Evolutionary conservation across 2,113 vertebrate species (phyloP), one percentile per base, ranked within the genome.

Genomic region (Arvicanthis niloticus): DNA sequence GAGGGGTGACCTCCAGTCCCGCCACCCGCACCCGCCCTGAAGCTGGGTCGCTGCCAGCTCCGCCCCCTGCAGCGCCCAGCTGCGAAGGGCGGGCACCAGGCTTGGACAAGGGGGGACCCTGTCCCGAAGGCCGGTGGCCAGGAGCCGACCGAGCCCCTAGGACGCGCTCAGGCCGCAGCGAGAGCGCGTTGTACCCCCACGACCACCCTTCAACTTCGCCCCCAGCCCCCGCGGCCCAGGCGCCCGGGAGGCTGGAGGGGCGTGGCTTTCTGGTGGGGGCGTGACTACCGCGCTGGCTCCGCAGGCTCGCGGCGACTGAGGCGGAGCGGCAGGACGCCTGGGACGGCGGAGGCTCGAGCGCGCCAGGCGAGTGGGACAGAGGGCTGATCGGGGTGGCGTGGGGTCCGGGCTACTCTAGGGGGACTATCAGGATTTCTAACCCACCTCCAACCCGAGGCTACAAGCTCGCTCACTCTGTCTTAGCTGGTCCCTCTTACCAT

Each of bases 311-410:
- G 86, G 96, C 65, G 87, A 68, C 80, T 84, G 65, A 78, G 70
- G 53, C 96, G 94, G 92, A 95, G 48, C 88, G 12, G 56, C 97
- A 70, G 96, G 96, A 95, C 96, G 62, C 96, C 42, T 0, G 93
- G 91, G 94, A 94, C 91, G 31, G 95, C 94, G 89, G 90, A 84
- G 68, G 95, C 93, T 22, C 88, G 91, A 97, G 90, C 89, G 96
- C 73, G 96, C 77, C 93, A 96, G 97, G 97, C 97, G 96, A 94
- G 97, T 97, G 72, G 93, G 45, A 80, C 93, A 11, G 9, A 31
- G 86, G 89, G 31, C 56, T 16, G 81, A 42, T 45, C 40, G 58
- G 88, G 95, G 48, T 81, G 22, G 92, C 82, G 94, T 86, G 93
- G 77, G 91, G 94, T 53, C 65, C 5, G 60, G 48, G 24, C 81